Percentiles rank a stretch among this genome's conserved stretches.
These are phyloP conservation scores for Axea sp. DNA, from an alignment of 2,888 invertebrate genomes.

Conservation along the genomic window DNA sequence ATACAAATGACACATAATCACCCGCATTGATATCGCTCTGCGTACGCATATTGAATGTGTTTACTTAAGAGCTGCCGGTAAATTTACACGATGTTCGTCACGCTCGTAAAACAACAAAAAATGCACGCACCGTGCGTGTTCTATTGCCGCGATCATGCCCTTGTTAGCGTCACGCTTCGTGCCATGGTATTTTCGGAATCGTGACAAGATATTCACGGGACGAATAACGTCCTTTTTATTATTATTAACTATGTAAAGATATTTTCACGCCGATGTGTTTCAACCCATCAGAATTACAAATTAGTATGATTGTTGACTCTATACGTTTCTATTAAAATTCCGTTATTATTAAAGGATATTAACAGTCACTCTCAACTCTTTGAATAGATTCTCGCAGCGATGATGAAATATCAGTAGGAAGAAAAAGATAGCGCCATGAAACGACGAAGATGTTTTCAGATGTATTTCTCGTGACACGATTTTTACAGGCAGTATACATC, in stretches of 20 bases:
- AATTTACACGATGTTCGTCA: slow-evolving; percentile 60
- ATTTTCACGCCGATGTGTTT: slow-evolving; percentile 25
- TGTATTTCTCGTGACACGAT: neutral
- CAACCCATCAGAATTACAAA: slow-evolving; percentile 23
- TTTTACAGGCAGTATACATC: too few species aligned
- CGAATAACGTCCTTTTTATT: slow-evolving; percentile 34
- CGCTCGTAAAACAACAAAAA: slow-evolving; percentile 60
- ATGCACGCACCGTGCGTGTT: slow-evolving; percentile 53
- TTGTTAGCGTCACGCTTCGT: slow-evolving; percentile 58
- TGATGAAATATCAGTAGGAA: slow-evolving; percentile 67
- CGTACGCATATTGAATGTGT: slow-evolving; percentile 69
- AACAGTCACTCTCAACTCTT: slow-evolving; percentile 54
- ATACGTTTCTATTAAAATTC: slow-evolving; percentile 13
- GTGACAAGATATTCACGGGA: slow-evolving; percentile 49
- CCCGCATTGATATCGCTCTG: slow-evolving; percentile 72
- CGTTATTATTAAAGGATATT: slow-evolving; percentile 37
- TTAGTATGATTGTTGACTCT: slow-evolving; percentile 20
- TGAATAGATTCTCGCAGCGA: slow-evolving; percentile 70
- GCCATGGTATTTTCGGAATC: slow-evolving; percentile 57
- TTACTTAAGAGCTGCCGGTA: slow-evolving; percentile 62
- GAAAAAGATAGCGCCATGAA: slow-evolving; percentile 69
- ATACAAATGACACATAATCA: slow-evolving; percentile 70
- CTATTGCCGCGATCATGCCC: slow-evolving; percentile 56
- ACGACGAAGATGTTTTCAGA: slow-evolving; percentile 62
- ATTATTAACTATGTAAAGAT: slow-evolving; percentile 6